Evolutionary conservation across 1,140 invertebrate species (phyloP).

Genomic region (Polypedilum vanderplanki): DNA sequence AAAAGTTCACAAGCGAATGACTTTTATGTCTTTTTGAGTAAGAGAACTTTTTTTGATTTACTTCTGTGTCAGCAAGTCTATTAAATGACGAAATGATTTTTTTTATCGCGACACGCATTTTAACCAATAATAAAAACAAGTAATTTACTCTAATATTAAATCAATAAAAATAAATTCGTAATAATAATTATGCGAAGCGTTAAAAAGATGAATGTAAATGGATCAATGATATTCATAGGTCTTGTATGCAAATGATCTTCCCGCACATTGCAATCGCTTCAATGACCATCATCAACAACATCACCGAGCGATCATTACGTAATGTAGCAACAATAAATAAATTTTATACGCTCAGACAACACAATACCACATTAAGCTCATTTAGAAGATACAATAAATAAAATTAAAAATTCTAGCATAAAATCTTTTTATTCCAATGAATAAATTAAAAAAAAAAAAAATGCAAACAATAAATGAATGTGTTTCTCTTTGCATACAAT

Average conservation of each 20-base stretch:
- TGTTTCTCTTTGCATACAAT: constrained; percentile 22
- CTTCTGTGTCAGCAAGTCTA: constrained; percentile 16
- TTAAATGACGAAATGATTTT: neutral
- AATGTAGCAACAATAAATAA: constrained; percentile 23
- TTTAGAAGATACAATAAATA: constrained; percentile 28
- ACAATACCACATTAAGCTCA: constrained; percentile 27
- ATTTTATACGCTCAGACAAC: constrained; percentile 5
- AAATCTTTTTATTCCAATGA: constrained; percentile 18
- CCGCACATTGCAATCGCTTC: constrained; percentile 2
- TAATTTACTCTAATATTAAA: neutral
- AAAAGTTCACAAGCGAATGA: neutral
- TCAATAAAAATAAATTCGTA: neutral
- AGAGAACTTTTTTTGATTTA: neutral
- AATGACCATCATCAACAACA: constrained; percentile 22
- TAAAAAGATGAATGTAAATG: neutral
- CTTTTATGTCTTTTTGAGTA: neutral
- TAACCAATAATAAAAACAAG: neutral
- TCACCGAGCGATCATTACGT: constrained; percentile 21
- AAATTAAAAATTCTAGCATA: constrained; percentile 28
- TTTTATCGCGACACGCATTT: constrained; percentile 1
- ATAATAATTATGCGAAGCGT: constrained; percentile 4
- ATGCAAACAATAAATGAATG: neutral
- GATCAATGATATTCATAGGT: constrained; percentile 6
- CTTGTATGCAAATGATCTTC: constrained; percentile 15
- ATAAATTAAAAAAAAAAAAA: constrained; percentile 28